A percentile compares a stretch with the other conserved stretches of the same genome.
Conservation (phyloP, 2,113 vertebrate species). For the Empidonax traillii region DNA sequence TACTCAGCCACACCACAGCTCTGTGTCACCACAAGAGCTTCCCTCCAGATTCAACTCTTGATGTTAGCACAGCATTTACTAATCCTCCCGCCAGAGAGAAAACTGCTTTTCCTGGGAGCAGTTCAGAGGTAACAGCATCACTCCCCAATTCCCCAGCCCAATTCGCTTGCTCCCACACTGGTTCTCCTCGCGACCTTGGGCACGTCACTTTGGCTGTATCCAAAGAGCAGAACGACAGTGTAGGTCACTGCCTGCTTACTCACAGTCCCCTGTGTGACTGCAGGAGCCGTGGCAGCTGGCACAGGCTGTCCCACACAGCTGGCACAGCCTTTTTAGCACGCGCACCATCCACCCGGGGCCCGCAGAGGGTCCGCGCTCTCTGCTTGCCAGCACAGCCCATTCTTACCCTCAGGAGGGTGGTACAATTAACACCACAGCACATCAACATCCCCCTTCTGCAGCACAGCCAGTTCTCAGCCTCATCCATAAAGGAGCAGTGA, state of each 20-base stretch:
- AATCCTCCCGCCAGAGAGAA: neutral
- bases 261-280: neutral
- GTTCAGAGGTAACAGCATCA: neutral
- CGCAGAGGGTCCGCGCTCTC: fast-evolving
- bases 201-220: neutral
- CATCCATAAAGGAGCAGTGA: neutral
- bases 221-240: neutral
- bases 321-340: neutral
- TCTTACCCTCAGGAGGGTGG: fast-evolving
- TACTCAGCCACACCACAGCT: neutral
- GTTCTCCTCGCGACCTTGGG: neutral
- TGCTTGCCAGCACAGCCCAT: neutral
- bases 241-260: neutral
- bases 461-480: neutral
- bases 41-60: neutral
- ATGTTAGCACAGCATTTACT: neutral
- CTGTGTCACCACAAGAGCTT: neutral
- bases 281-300: neutral
- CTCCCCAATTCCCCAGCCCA: neutral
- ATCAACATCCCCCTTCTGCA: neutral
- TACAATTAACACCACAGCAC: neutral
- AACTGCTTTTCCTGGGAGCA: neutral
- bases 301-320: no score
- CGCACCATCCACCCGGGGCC: neutral
- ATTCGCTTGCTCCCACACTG: fast-evolving